A percentile compares a stretch with the other conserved stretches of the same genome.
These are phyloP conservation scores for Oryctes rhinoceros DNA, from an alignment of 1,140 invertebrate species.

Conservation along the genomic window DNA sequence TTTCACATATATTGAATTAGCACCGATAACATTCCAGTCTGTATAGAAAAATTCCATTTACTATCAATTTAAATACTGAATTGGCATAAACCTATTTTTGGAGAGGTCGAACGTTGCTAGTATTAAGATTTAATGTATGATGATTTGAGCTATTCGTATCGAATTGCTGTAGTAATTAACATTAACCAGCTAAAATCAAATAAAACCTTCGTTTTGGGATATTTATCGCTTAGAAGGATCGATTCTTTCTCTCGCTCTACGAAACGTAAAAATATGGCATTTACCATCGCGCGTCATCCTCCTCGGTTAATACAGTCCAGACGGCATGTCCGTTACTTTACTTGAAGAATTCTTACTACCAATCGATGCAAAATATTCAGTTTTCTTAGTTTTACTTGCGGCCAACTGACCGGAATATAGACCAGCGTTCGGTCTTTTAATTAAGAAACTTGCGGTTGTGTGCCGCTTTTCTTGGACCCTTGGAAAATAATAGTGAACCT, in stretches of 20 bases:
- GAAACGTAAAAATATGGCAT: not conserved
- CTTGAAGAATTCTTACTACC: slow-evolving; percentile 50
- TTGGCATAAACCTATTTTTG: too few relatives aligned
- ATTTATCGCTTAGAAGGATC: not conserved
- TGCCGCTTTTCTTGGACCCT: slow-evolving; percentile 54
- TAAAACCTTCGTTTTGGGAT: not conserved
- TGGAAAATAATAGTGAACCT: slow-evolving; percentile 58
- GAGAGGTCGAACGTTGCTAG: too few relatives aligned
- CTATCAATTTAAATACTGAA: too few relatives aligned
- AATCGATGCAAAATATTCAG: slow-evolving; percentile 38
- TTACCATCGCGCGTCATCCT: too few relatives aligned
- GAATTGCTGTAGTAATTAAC: too few relatives aligned
- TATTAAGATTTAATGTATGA: too few relatives aligned
- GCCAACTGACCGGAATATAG: slow-evolving; percentile 66
- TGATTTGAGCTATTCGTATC: too few relatives aligned
- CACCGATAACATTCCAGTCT: too few relatives aligned
- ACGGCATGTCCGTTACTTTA: slow-evolving; percentile 76
- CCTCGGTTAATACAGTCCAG: slow-evolving; percentile 70
- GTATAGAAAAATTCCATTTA: too few relatives aligned
- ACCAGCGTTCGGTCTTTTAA: slow-evolving; percentile 68
- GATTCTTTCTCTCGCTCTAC: not conserved
- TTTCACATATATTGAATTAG: too few relatives aligned
- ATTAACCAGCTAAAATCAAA: too few relatives aligned
- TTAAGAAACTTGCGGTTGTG: slow-evolving; percentile 64
- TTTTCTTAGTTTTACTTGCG: slow-evolving; percentile 50